Conservation (phyloP, 2,888 invertebrate genomes). For the Cephalotes varians region DNA sequence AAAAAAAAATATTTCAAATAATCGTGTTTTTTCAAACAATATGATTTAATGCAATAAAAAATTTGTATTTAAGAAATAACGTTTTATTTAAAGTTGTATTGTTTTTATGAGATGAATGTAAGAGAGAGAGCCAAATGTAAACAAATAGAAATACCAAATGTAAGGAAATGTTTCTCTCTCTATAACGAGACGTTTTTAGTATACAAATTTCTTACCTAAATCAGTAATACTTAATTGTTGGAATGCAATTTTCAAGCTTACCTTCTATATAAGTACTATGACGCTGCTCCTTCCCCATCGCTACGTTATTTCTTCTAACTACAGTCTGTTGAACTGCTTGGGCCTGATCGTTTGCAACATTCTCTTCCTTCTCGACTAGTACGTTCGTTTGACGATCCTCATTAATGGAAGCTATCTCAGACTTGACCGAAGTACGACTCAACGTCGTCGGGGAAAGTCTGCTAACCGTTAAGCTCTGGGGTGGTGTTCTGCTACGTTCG, state of each 20-base stretch:
- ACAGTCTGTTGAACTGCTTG: slow-evolving; percentile 53
- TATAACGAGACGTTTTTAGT: not conserved
- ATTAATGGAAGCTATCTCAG: slow-evolving; percentile 78
- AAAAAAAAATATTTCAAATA: no score
- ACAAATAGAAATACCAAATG: no score
- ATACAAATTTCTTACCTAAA: slow-evolving; percentile 6
- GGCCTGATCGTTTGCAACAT: slow-evolving; percentile 45
- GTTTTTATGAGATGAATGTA: no score
- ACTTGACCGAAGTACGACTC: slow-evolving; percentile 79
- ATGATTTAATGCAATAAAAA: no score
- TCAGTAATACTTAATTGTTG: not conserved
- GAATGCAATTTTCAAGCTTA: slow-evolving; percentile 58
- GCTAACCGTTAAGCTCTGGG: slow-evolving; percentile 82
- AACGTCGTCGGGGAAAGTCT: slow-evolving; percentile 80
- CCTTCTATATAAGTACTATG: slow-evolving; percentile 75
- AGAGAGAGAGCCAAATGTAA: no score
- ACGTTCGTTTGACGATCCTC: slow-evolving; percentile 77
- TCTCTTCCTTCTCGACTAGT: slow-evolving; percentile 70
- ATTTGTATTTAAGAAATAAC: no score
- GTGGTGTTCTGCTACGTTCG: slow-evolving; percentile 84
- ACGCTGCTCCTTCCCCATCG: slow-evolving; percentile 68
- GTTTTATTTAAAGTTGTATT: no score
- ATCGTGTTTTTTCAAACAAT: no score
- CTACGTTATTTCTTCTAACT: slow-evolving; percentile 62
- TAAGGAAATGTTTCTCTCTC: no score